These are phyloP conservation scores for Calliopsis andreniformis DNA, from an alignment of 1,140 invertebrate species.

Conservation along the genomic window DNA sequence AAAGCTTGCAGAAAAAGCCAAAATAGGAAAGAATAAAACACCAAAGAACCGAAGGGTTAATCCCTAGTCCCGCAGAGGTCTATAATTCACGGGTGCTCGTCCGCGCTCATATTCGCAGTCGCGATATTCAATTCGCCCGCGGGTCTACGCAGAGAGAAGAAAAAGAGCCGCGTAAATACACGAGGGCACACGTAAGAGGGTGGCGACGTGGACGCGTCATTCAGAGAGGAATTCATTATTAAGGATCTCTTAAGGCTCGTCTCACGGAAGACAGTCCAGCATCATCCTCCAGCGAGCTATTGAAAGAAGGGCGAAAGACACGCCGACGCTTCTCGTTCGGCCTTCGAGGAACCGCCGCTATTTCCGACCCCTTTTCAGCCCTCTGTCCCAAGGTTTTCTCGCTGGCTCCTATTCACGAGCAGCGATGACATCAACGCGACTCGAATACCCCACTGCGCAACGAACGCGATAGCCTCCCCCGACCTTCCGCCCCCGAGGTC, in stretches of 20 bases:
- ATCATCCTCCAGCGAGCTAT: not conserved
- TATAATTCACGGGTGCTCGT: constrained; percentile 33
- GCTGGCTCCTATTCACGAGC: constrained; percentile 44
- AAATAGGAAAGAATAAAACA: too few species aligned
- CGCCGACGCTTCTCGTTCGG: constrained; percentile 20
- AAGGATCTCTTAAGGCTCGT: constrained; percentile 43
- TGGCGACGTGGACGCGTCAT: not conserved
- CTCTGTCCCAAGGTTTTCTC: constrained; percentile 22
- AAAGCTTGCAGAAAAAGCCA: not conserved
- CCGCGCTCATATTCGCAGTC: constrained; percentile 23
- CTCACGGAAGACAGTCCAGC: constrained; percentile 7
- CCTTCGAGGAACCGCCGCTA: constrained; percentile 25
- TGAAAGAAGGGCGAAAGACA: constrained; percentile 12
- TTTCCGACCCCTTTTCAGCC: constrained; percentile 51
- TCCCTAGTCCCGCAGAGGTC: not conserved
- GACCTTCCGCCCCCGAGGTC: not conserved
- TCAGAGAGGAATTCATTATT: constrained; percentile 58
- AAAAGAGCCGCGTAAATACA: constrained; percentile 15
- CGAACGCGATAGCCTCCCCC: too few species aligned
- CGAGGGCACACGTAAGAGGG: not conserved
- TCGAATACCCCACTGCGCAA: constrained; percentile 14
- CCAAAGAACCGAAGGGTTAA: not conserved
- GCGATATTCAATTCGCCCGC: constrained; percentile 5
- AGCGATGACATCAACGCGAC: constrained; percentile 16
- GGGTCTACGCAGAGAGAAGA: not conserved